A percentile compares a stretch with the other conserved stretches of the same genome.
Evolutionary conservation across 2,888 invertebrate species (phyloP).

Genomic region (Xiphydria camelus): DNA sequence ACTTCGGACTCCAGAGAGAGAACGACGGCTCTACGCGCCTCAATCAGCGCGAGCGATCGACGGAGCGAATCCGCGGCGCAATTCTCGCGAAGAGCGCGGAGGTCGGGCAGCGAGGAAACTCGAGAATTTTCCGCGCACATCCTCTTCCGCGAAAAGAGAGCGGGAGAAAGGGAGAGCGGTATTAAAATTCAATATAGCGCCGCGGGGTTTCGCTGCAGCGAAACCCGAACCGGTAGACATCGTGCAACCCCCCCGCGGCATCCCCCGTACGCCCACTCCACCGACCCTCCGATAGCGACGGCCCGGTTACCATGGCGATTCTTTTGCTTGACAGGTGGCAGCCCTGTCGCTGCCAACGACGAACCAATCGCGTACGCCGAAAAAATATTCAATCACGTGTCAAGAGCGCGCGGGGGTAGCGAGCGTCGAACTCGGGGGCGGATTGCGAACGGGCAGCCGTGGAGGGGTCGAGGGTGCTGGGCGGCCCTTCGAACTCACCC

Average conservation of each 20-base stretch:
- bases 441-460: slow-evolving; percentile 26
- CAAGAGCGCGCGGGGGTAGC: slow-evolving; percentile 44
- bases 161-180: slow-evolving; percentile 28
- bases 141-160: not conserved
- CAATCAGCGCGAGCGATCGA: no score
- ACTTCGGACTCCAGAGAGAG: no score
- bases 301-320: slow-evolving; percentile 55
- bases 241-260: slow-evolving; percentile 33
- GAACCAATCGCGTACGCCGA: slow-evolving; percentile 56
- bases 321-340: slow-evolving; percentile 54
- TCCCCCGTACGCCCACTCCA: no score
- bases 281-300: slow-evolving; percentile 30
- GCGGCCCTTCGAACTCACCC: slow-evolving; percentile 20
- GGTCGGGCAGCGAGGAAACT: slow-evolving; percentile 7
- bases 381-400: slow-evolving; percentile 58
- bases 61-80: no score
- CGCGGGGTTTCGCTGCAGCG: slow-evolving; percentile 33
- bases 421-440: slow-evolving; percentile 29
- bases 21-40: no score
- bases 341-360: slow-evolving; percentile 41
- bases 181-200: slow-evolving; percentile 51
- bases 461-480: slow-evolving; percentile 28
- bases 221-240: no score
- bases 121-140: slow-evolving; percentile 16
- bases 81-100: no score